Base-by-base conservation (phyloP, 2,888 invertebrate species). In the Anorthoa munda region DNA sequence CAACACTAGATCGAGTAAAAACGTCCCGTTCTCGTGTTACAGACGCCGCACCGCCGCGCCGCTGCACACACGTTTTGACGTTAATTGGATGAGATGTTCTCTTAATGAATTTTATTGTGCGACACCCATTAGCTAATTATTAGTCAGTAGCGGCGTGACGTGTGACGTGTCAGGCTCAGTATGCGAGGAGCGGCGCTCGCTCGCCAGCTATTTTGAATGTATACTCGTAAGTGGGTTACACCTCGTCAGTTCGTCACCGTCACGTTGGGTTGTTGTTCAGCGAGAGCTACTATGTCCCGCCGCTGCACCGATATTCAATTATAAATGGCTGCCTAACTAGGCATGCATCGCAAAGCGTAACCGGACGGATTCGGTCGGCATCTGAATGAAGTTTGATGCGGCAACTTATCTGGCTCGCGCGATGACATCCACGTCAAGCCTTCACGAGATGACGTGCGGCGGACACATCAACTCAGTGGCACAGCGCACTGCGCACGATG, bases 41-140 rank as follows among this genome's bases (percentile, higher is more conserved):
- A 92, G 71, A 82, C 79, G 73, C 81, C 81, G 82, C 87, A 21
- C 55, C 77, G 64, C 75, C 72, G 58, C 65, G 61, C 70, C 72
- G 45, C 73, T 65, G 65, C 31, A 67, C 63, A 59, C 58, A 59
- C 70, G 65, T 77, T 71, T 77, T 87, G 68, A 78, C 85, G 84
- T 85, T 90, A 89, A 91, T 91, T 89, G 87, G 85, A 84, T 76
- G 82, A 85, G 81, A 85, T 88, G 87, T 87, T 83, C 77, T 67
- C 83, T 82, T 88, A 84, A 89, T 90, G 80, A 85, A 75, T 80
- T 78, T 87, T 86, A 89, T 88, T 81, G 86, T 81, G 79, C 79
- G 82, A 77, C 84, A 79, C 75, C 79, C 86, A 88, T 88, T 88
- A 87, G 89, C 87, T 87, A 89, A 89, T 88, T 85, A 84, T 74